phyloP scores from a whole-genome alignment of 2,888 invertebrate genomes.

The Conchocele bisecta region DNA sequence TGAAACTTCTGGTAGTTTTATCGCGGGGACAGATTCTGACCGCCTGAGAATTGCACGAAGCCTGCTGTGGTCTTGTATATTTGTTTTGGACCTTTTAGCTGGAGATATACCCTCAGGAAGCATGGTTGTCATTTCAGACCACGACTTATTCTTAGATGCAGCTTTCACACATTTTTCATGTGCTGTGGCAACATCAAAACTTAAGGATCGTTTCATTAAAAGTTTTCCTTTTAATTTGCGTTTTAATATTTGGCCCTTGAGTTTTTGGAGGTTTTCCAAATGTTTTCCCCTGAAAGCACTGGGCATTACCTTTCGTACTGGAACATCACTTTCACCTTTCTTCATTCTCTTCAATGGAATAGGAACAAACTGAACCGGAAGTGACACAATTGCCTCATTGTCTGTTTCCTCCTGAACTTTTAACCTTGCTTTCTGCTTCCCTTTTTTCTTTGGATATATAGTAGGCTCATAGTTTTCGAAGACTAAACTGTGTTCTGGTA shows the following conservation, averaged over 20 bases:
- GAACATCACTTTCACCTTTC: no score
- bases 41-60: slow-evolving; percentile 25
- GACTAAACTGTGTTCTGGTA: not conserved
- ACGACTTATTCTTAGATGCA: no score
- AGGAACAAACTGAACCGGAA: no score
- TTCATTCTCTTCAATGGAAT: slow-evolving; percentile 27
- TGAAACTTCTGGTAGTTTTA: slow-evolving; percentile 5
- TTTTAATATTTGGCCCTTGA: slow-evolving; percentile 63
- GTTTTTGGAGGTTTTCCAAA: slow-evolving; percentile 57
- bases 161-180: no score
- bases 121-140: no score
- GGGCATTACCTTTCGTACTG: not conserved
- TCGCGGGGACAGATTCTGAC: slow-evolving; percentile 51
- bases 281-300: slow-evolving; percentile 4
- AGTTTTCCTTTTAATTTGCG: slow-evolving; percentile 78
- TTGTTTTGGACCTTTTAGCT: not conserved
- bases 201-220: slow-evolving; percentile 80
- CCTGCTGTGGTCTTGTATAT: slow-evolving; percentile 20
- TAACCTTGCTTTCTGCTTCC: not conserved
- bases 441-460: slow-evolving; percentile 2
- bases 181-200: slow-evolving; percentile 69
- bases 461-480: slow-evolving; percentile 26
- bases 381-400: not conserved
- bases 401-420: not conserved
- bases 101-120: no score